phyloP scores from a whole-genome alignment of 2,113 vertebrate species.

The Tetrax tetrax region DNA sequence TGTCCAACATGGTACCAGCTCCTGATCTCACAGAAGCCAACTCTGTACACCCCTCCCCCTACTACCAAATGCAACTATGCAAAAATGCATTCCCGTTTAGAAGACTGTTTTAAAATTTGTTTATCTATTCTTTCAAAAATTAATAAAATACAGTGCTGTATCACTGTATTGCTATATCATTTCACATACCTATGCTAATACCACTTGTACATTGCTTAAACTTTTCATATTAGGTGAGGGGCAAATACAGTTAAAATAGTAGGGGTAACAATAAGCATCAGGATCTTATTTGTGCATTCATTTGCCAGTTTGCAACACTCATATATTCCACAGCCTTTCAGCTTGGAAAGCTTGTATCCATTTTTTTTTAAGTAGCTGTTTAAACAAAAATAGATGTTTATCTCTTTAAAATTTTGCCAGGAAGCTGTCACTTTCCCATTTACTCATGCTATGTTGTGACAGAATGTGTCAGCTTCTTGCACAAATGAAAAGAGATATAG shows the following conservation, averaged over 20 bases:
- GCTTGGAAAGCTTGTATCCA: slow-evolving; percentile 63
- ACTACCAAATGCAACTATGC: neutral
- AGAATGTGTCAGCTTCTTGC: slow-evolving; percentile 81
- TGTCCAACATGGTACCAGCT: neutral
- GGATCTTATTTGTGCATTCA: slow-evolving; percentile 37
- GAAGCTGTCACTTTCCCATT: slow-evolving; percentile 82
- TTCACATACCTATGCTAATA: neutral
- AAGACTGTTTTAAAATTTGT: neutral
- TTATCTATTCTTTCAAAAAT: neutral
- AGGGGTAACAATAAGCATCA: neutral
- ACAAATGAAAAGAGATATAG: slow-evolving; percentile 84
- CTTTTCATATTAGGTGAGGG: neutral
- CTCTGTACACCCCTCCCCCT: fast-evolving
- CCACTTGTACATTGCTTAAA: neutral
- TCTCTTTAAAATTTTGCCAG: slow-evolving; percentile 83
- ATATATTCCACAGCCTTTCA: slow-evolving; percentile 69
- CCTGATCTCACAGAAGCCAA: neutral
- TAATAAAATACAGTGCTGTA: neutral
- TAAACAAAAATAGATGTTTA: slow-evolving; percentile 86
- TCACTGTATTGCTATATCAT: neutral
- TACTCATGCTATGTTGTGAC: slow-evolving; percentile 82
- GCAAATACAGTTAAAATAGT: slow-evolving; percentile 3
- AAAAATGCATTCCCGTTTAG: neutral
- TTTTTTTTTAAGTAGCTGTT: slow-evolving; percentile 73
- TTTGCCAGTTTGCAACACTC: slow-evolving; percentile 56